These are phyloP conservation scores for Amphiprion ocellaris DNA, from an alignment of 2,113 vertebrate species.

Conservation along the genomic window DNA sequence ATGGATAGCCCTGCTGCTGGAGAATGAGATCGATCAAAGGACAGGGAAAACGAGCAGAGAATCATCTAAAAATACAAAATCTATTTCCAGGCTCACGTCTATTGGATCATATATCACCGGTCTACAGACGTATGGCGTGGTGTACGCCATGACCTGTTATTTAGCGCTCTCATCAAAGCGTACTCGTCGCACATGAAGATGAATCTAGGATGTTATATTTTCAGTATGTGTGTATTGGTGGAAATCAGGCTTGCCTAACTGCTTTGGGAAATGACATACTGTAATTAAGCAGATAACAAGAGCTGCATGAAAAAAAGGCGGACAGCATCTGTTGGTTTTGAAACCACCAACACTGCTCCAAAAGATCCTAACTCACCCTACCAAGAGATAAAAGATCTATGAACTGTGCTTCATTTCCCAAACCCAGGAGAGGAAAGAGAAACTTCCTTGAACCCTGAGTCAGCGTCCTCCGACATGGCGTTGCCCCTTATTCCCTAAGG, in stretches of 20 bases:
- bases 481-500: neutral
- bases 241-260: slow-evolving; percentile 27
- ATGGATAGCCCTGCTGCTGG: slow-evolving; percentile 41
- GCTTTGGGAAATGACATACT: slow-evolving; percentile 24
- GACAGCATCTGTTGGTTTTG: slow-evolving; percentile 32
- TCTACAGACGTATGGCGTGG: slow-evolving; percentile 9
- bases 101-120: slow-evolving; percentile 60
- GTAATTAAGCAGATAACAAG: slow-evolving; percentile 41
- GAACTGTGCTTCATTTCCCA: slow-evolving; percentile 34
- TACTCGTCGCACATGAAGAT: neutral
- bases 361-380: slow-evolving; percentile 11
- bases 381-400: slow-evolving; percentile 19
- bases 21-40: slow-evolving; percentile 68
- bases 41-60: slow-evolving; percentile 38
- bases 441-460: slow-evolving; percentile 16
- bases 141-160: slow-evolving; percentile 18
- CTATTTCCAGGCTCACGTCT: slow-evolving; percentile 60
- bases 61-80: slow-evolving; percentile 70
- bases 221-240: slow-evolving; percentile 3
- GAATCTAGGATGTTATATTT: slow-evolving; percentile 14
- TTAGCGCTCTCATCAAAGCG: slow-evolving; percentile 13
- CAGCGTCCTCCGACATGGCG: slow-evolving; percentile 17
- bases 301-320: slow-evolving; percentile 20
- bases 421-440: slow-evolving; percentile 12
- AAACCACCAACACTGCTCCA: slow-evolving; percentile 20